Evolutionary conservation across 2,888 invertebrate genomes (phyloP).

Genomic region (Lamellibrachia columna): DNA sequence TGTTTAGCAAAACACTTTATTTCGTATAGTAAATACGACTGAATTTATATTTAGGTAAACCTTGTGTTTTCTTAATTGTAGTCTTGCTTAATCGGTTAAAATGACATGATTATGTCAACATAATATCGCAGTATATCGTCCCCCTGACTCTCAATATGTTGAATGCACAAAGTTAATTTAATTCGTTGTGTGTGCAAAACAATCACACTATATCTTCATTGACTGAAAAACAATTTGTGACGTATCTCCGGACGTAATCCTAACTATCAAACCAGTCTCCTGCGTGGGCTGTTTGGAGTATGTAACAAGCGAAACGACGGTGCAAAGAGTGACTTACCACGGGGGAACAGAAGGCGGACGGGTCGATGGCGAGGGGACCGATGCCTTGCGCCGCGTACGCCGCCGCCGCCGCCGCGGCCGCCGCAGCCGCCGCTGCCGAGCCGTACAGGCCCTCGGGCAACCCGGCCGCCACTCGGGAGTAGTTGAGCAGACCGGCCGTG

Average conservation of each 20-base stretch:
- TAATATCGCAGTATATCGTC: too few relatives aligned
- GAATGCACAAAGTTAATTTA: too few relatives aligned
- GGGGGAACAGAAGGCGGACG: not conserved
- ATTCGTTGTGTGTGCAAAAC: not conserved
- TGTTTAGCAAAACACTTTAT: too few relatives aligned
- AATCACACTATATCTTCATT: not conserved
- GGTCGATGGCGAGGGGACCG: not conserved
- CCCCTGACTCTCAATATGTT: too few relatives aligned
- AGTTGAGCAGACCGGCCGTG: conserved; percentile 68
- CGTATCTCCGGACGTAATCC: not conserved
- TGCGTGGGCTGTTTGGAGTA: not conserved
- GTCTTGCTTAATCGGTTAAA: too few relatives aligned
- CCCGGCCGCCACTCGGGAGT: not conserved
- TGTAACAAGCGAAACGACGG: not conserved
- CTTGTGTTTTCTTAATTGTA: too few relatives aligned
- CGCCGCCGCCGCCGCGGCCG: not conserved
- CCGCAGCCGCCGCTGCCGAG: not conserved
- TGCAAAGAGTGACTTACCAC: not conserved
- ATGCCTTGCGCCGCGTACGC: not conserved
- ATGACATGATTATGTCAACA: too few relatives aligned
- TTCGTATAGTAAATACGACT: not conserved
- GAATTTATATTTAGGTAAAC: not conserved
- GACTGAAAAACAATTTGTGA: not conserved
- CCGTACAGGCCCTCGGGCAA: not conserved
- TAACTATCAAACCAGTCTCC: not conserved